These are phyloP conservation scores for Dryobota labecula DNA, from an alignment of 2,888 invertebrate genomes.

Conservation along the genomic window DNA sequence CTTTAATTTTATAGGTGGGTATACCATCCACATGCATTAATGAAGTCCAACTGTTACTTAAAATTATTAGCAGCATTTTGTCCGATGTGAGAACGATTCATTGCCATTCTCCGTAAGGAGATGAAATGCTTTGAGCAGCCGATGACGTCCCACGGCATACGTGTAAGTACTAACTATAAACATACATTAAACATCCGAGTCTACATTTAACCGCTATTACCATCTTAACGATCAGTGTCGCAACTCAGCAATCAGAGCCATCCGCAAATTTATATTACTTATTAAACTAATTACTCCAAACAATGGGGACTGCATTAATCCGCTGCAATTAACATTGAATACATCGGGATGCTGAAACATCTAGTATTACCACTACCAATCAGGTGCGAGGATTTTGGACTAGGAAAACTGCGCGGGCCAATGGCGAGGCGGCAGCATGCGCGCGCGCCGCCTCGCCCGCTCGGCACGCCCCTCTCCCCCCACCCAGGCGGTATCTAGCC, in stretches of 20 bases:
- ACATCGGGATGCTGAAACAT: constrained; percentile 53
- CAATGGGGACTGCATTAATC: constrained; percentile 67
- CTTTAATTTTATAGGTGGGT: background rate
- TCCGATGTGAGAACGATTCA: constrained; percentile 10
- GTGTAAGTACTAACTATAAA: background rate
- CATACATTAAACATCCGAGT: constrained; percentile 31
- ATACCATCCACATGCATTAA: background rate
- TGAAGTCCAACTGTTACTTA: background rate
- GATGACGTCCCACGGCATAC: constrained; percentile 2
- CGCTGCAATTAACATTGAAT: constrained; percentile 65
- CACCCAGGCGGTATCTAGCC: constrained; percentile 57
- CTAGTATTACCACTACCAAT: constrained; percentile 60
- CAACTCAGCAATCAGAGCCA: constrained; percentile 54
- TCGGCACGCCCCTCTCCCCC: constrained; percentile 65
- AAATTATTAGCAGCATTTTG: constrained; percentile 8
- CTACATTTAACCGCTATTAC: constrained; percentile 37
- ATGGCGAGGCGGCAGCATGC: constrained; percentile 64
- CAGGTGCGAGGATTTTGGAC: constrained; percentile 44
- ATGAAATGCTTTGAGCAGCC: constrained; percentile 14
- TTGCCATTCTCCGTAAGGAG: constrained; percentile 5
- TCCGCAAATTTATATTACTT: constrained; percentile 58
- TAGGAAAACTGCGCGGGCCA: constrained; percentile 62
- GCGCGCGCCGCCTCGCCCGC: constrained; percentile 75
- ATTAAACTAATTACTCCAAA: constrained; percentile 66
- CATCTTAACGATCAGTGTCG: constrained; percentile 57